Percentiles rank a stretch among this genome's conserved stretches.
phyloP scores from a whole-genome alignment of 2,888 invertebrate species.

The Hedychridium roseum region DNA sequence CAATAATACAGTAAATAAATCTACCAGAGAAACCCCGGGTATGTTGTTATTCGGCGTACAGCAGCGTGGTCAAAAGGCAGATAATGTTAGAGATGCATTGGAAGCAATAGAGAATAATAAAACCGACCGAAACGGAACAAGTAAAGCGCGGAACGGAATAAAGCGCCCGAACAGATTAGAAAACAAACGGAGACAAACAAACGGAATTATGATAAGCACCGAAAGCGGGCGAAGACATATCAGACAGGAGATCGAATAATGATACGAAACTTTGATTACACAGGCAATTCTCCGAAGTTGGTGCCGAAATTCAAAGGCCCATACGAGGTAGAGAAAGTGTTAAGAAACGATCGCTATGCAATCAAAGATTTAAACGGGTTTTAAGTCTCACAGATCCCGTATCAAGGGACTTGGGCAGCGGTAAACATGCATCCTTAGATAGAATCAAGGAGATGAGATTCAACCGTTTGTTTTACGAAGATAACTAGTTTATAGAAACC shows the following conservation, averaged over 20 bases:
- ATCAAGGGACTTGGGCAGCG: constrained; percentile 23
- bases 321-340: constrained; percentile 18
- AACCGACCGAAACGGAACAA: too few species aligned
- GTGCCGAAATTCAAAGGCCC: constrained; percentile 30
- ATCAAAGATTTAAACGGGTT: constrained; percentile 22
- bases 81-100: constrained; percentile 17
- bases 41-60: constrained; percentile 41
- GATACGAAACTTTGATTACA: constrained; percentile 25
- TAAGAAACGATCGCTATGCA: constrained; percentile 30
- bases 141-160: constrained; percentile 18
- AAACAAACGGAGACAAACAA: constrained; percentile 36
- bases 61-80: constrained; percentile 34
- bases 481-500: too few species aligned
- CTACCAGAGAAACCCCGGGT: constrained; percentile 42
- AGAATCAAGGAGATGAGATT: too few species aligned
- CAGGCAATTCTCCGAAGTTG: constrained; percentile 24
- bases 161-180: constrained; percentile 21
- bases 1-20: constrained; percentile 34
- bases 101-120: constrained; percentile 8
- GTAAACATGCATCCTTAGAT: constrained; percentile 25
- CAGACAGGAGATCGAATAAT: constrained; percentile 27
- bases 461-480: too few species aligned
- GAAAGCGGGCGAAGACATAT: constrained; percentile 26
- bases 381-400: constrained; percentile 18
- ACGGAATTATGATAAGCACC: constrained; percentile 34